phyloP scores from a whole-genome alignment of 2,113 vertebrate species.

The cat (Felis catus) region DNA sequence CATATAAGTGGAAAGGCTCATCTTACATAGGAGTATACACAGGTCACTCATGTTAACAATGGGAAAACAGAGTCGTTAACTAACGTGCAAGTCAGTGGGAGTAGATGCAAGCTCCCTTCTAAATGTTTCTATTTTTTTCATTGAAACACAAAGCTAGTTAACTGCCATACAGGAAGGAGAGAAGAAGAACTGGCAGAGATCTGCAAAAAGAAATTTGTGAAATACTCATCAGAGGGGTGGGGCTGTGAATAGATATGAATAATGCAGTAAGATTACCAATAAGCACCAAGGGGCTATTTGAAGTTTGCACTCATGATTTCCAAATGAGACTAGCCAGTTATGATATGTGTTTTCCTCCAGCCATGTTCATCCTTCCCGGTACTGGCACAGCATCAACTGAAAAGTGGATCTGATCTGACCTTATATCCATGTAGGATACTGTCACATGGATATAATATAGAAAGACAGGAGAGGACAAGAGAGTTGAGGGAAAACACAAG shows the following conservation, averaged over 20 bases:
- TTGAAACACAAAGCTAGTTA: background rate
- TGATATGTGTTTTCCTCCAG: background rate
- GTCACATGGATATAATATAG: background rate
- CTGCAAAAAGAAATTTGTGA: background rate
- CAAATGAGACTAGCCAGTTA: background rate
- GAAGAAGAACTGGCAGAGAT: background rate
- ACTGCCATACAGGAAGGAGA: background rate
- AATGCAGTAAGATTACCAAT: background rate
- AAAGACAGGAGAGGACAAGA: background rate
- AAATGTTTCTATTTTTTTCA: background rate
- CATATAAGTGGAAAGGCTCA: background rate
- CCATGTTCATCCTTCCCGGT: background rate
- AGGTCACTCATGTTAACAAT: background rate
- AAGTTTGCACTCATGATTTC: background rate
- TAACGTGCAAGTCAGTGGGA: background rate
- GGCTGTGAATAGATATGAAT: background rate
- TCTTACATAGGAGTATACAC: background rate
- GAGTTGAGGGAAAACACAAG: background rate
- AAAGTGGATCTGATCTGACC: background rate
- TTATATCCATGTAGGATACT: background rate
- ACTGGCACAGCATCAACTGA: background rate
- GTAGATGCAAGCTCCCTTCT: background rate
- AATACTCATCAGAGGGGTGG: background rate
- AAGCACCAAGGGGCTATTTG: background rate
- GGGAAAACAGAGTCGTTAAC: background rate